These are phyloP conservation scores for Podiceps cristatus DNA, from an alignment of 2,113 vertebrate genomes.

Conservation along the genomic window DNA sequence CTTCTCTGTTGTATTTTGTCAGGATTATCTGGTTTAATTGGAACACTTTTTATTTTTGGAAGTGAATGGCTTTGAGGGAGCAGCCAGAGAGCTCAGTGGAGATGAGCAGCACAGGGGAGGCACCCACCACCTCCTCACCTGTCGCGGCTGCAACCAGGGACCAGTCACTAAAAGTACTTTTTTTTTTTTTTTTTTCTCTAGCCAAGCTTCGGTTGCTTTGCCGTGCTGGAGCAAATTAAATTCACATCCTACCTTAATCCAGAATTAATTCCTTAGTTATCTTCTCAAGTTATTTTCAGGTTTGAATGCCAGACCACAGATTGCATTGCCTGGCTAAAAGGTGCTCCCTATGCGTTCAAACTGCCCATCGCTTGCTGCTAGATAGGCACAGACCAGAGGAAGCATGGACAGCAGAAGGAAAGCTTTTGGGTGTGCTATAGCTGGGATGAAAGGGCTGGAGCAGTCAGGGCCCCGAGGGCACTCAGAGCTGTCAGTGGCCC, in stretches of 20 bases:
- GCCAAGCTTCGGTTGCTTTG: neutral
- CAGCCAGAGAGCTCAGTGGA: neutral
- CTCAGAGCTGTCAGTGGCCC: neutral
- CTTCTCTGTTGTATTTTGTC: neutral
- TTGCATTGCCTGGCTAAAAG: neutral
- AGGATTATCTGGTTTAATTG: neutral
- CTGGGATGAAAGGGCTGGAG: neutral
- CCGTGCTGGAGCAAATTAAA: neutral
- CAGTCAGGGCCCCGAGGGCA: neutral
- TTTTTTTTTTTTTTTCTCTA: neutral
- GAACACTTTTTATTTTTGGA: neutral
- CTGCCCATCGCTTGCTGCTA: neutral
- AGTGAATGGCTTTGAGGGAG: neutral
- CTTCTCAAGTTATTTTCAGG: neutral
- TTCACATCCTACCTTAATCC: neutral
- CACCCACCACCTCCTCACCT: neutral
- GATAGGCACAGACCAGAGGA: neutral
- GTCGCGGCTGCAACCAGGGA: neutral
- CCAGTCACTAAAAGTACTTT: neutral
- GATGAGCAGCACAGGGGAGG: neutral
- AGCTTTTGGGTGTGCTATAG: neutral
- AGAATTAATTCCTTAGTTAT: neutral
- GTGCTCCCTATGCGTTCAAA: neutral
- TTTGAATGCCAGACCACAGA: neutral
- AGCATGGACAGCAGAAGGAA: neutral